These are phyloP conservation scores for Drosophila mayaguana DNA, from an alignment of 2,888 invertebrate genomes.

Conservation along the genomic window DNA sequence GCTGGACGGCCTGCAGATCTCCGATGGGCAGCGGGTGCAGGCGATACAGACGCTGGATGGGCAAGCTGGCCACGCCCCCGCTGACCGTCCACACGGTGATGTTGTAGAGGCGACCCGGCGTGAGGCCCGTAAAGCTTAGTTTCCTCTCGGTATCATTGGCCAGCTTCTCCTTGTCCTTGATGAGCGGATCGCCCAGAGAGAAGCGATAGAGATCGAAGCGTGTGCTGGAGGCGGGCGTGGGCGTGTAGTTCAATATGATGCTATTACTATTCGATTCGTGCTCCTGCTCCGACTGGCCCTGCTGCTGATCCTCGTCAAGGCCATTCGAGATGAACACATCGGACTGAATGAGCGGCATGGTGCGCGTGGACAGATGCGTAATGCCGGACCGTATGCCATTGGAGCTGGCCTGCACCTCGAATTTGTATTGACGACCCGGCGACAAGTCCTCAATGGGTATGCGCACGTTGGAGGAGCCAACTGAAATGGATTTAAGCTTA, in stretches of 20 bases:
- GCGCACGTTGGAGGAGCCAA: constrained; percentile 86
- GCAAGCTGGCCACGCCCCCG: constrained; percentile 92
- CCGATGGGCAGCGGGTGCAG: constrained; percentile 94
- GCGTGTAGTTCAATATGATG: constrained; percentile 90
- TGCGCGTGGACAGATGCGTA: constrained; percentile 90
- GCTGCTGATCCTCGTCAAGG: constrained; percentile 85
- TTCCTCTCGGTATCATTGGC: constrained; percentile 91
- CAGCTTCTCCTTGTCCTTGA: constrained; percentile 90
- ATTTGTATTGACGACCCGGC: constrained; percentile 92
- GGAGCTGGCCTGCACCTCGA: constrained; percentile 91
- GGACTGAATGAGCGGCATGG: constrained; percentile 95
- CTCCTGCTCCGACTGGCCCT: constrained; percentile 86
- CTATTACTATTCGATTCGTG: constrained; percentile 88
- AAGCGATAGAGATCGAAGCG: constrained; percentile 94
- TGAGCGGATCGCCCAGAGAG: constrained; percentile 90
- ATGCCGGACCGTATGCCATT: constrained; percentile 92
- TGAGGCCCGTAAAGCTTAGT: constrained; percentile 89
- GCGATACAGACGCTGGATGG: constrained; percentile 93
- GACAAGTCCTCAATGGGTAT: constrained; percentile 90
- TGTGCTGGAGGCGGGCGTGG: constrained; percentile 92
- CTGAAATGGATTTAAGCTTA: constrained; percentile 23
- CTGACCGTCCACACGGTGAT: constrained; percentile 97
- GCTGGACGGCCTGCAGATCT: constrained; percentile 90
- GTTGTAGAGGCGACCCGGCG: constrained; percentile 95
- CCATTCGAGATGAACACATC: constrained; percentile 95